A percentile compares a stretch with the other conserved stretches of the same genome.
phyloP scores from a whole-genome alignment of 2,888 invertebrate genomes.

The Standfussiana lucernea region DNA sequence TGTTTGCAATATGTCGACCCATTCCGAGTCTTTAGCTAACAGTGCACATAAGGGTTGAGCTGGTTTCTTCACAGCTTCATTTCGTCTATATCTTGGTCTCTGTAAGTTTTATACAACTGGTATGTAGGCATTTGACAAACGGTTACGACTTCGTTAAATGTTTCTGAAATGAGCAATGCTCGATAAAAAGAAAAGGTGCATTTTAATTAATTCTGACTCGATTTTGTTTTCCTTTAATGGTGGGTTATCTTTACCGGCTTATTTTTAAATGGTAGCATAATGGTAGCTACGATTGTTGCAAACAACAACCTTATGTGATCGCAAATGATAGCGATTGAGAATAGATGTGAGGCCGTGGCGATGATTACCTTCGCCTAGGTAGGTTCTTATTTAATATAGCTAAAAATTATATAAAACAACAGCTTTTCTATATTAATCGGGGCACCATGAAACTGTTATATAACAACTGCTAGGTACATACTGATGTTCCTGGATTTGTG shows the following conservation, averaged over 20 bases:
- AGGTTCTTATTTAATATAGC: neutral
- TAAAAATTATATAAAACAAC: neutral
- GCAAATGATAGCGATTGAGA: neutral
- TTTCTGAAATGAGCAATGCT: neutral
- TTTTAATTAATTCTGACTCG: neutral
- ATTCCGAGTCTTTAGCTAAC: constrained; percentile 88
- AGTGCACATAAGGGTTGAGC: constrained; percentile 78
- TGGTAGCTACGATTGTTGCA: neutral
- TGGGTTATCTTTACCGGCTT: neutral
- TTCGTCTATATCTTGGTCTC: constrained; percentile 67
- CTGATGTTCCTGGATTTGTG: constrained; percentile 77
- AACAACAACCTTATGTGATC: neutral
- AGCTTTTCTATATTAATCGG: neutral
- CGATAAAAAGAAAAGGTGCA: neutral
- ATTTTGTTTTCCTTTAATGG: neutral
- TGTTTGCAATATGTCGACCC: constrained; percentile 84
- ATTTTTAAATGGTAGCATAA: too few species aligned
- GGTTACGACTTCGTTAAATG: neutral
- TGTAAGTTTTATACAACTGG: constrained; percentile 57
- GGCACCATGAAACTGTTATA: neutral
- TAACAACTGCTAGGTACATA: constrained; percentile 65
- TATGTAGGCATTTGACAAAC: constrained; percentile 5
- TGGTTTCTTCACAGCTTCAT: constrained; percentile 57
- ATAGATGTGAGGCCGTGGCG: neutral
- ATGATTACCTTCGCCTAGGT: neutral